Base-by-base conservation (phyloP, 2,113 vertebrate genomes). In the Thryonomys swinderianus region DNA sequence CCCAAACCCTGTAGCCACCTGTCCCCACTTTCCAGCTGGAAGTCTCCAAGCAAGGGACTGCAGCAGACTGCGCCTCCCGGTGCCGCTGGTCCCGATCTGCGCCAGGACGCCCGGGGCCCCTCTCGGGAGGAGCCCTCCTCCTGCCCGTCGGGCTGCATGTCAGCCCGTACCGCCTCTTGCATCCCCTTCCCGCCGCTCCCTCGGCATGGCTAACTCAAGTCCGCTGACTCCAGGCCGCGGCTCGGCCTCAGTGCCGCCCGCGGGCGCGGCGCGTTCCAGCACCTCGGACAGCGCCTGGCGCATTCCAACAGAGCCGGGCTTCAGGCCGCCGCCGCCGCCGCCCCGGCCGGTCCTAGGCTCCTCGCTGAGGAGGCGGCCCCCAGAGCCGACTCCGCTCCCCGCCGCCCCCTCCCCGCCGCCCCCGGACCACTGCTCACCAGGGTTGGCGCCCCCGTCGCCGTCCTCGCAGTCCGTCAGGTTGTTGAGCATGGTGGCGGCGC, bases 381-480 rank as follows among this genome's bases (percentile, higher is more conserved):
- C 59, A n/a, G 71, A 84, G 90, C 96, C 25, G 86, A 57, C 96
- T 92, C 66, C 91, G 76, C 67, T 73, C 88, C 59, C 74, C 71
- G 74, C 69, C 82, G 66, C 93, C 88, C 95, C 85, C 88, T 90
- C 81, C 83, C 67, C 59, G 82, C 87, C 89, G 42, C 89, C 95
- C 96, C 95, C 94, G 74, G 96, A 62, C 95, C 40, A 74, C 91
- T 32, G 91, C 99, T 99, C 99, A 99, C 99, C 99, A 97, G 99
- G 99, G 97, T 99, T 99, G 96, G 99, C 98, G 97, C 99, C 99
- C 97, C 99, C 99, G 95, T 99, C 99, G 98, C 99, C 99, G 97
- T 99, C 99, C 98, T 99, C 99, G 95, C 99, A 99, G 98, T 99
- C 99, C 95, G 99, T 99, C 98, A 99, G 99, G 99, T 99, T 99